Evolutionary conservation across 2,797 vertebrate genomes (phyloP), one percentile per base, ranked within the genome.

Genomic region (Notoglanidium macrostoma): DNA sequence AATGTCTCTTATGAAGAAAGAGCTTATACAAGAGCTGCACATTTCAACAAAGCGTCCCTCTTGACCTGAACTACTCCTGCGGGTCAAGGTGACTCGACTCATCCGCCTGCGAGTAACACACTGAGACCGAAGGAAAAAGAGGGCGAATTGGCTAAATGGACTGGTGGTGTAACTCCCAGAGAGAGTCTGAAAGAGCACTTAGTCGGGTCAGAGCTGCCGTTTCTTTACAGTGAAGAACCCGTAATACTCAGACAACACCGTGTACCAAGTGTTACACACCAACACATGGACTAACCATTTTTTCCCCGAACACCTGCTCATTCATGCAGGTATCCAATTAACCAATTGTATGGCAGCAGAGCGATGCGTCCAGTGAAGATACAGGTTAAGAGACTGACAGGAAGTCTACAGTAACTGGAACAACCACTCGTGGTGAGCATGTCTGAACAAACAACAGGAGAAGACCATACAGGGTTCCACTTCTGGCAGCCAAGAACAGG

Each of bases 1-100:
- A 63, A 88, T 85, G 82, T 35, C 40, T 79, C 44, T 80, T 73
- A 85, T 87, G 44, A 68, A 85, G 74, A 35, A 57, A 72, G n/a
- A 70, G 32, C 55, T 80, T 68, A 54, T 84, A 68, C 35, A 55
- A 70, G 73, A 46, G 12, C 79, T 78, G 77, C 23, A 85, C 61
- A 44, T 85, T 23, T 87, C 79, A 54, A 63, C 70, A 80, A 68
- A 77, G 68, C 78, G 12, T 63, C 85, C 80, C 44, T 35, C 68
- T 68, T 80, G 83, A 76, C 70, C 84, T 32, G n/a, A 76, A 63
- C 84, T 26, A 84, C 61, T 82, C 83, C 65, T 32, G 35, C 23
- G 49, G 77, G 77, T 80, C 76, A 79, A 65, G 68, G 84, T 65
- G 29, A n/a, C 57, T 55, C 12, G 14, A 57, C 63, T 80, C 35